These are phyloP conservation scores for Microcebus griseorufus DNA, from an alignment of 2,113 vertebrate species.

Conservation along the genomic window DNA sequence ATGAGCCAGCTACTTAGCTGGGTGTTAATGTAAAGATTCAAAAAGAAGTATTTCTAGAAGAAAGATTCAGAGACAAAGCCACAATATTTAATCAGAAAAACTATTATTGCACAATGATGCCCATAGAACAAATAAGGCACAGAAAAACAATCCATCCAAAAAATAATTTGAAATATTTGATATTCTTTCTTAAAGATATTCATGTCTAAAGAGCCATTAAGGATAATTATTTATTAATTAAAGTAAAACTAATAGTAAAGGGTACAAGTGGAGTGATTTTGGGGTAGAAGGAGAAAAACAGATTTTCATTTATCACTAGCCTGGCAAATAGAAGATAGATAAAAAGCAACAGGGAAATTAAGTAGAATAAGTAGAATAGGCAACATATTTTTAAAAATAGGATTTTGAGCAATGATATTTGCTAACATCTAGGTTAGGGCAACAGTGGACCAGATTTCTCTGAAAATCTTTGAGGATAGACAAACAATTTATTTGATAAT, in stretches of 20 bases:
- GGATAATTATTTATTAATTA: background rate
- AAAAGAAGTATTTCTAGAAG: background rate
- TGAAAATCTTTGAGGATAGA: background rate
- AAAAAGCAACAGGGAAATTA: background rate
- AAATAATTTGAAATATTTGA: background rate
- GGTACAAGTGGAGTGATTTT: background rate
- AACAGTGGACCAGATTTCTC: background rate
- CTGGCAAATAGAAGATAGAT: background rate
- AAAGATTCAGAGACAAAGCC: background rate
- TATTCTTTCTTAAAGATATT: background rate
- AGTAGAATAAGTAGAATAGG: background rate
- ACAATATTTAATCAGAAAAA: background rate
- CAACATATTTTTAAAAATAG: background rate
- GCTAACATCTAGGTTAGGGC: background rate
- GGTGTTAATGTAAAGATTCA: background rate
- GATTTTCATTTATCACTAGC: background rate
- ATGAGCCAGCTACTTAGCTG: too few species aligned
- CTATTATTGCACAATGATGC: background rate
- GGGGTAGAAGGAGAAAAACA: background rate
- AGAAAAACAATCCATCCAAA: background rate
- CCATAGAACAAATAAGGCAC: background rate
- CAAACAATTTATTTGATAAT: background rate
- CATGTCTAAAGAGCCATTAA: background rate
- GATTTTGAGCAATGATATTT: background rate
- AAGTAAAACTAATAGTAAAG: background rate